Evolutionary conservation across 2,888 invertebrate species (phyloP), one percentile per base, ranked within the genome.

Genomic region (Scaptomyza reducta): DNA sequence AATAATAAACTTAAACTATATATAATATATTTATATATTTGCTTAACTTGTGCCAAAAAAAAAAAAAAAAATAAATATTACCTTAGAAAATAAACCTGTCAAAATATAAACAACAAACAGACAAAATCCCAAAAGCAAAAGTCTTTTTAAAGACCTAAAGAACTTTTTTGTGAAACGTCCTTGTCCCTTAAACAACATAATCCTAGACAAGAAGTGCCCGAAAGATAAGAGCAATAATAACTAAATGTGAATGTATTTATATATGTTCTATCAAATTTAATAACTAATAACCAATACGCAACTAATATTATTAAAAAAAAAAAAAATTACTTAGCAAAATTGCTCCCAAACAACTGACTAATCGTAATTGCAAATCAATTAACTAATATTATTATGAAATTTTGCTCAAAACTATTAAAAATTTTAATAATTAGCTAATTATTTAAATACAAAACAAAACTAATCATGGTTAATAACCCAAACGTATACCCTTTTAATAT

Each of bases 41-140:
- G 56, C 60, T 59, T 58, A 58, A 74, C 50, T 61, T 74, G 87
- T 87, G 86, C 88, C 86, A 85, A 87, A 84, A 76, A 73, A 60
- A 57, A 59, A 59, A 74, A 87, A 84, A 76, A 73, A 60, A 57
- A 57, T 56, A 74, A 55, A 6, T 16, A 46, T n/a, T 42, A 60
- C 25, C 16, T 47, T 47, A 13, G 47, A 84, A 85, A 62, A 47
- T 59, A 57, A 71, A 33, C 56, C 31, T 49, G 45, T 53, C 46
- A 60, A 77, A 38, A 64, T 65, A 25, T 45, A 38, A 22, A 51
- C 22, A 18, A 11, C 13, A 58, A 31, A 6, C 18, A 25, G 14
- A 61, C 40, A 16, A 40, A 44, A 29, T 45, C 51, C 45, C 10
- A 62, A 61, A 47, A 56, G 44, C 25, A 61, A 62, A 76, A 74